These are phyloP conservation scores for Lathamus discolor DNA, from an alignment of 2,113 vertebrate genomes.

Conservation along the genomic window DNA sequence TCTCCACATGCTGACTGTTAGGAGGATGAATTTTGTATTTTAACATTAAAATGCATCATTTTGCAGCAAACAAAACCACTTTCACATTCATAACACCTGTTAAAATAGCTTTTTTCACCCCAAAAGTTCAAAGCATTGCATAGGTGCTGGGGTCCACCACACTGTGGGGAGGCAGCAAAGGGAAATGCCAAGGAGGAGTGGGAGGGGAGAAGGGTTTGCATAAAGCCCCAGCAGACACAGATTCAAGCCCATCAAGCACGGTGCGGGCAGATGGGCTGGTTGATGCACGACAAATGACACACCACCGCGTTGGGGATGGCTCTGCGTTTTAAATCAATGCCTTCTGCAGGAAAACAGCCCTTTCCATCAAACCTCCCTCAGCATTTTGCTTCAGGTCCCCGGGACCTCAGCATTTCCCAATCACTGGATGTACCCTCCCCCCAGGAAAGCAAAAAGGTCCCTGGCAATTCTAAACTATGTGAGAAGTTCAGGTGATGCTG, in stretches of 20 bases:
- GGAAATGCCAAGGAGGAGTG: background rate
- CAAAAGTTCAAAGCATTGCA: background rate
- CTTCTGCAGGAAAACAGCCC: background rate
- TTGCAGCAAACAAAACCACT: background rate
- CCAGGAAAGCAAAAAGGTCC: background rate
- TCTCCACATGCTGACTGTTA: background rate
- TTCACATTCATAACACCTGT: background rate
- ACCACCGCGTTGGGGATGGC: accelerated
- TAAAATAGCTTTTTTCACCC: background rate
- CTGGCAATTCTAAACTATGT: background rate
- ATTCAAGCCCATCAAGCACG: background rate
- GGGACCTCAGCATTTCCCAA: background rate
- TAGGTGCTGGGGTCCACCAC: background rate
- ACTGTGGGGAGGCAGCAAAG: background rate
- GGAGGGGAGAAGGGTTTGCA: background rate
- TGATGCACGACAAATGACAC: background rate
- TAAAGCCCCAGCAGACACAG: background rate
- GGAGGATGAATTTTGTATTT: background rate
- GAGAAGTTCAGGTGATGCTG: accelerated
- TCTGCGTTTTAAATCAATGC: accelerated
- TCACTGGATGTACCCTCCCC: background rate
- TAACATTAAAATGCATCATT: background rate
- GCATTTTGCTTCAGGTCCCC: background rate
- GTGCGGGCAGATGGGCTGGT: accelerated
- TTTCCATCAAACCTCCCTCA: background rate